These are phyloP conservation scores for Botrylloides violaceus DNA, from an alignment of 23 tunicate genomes.

Conservation along the genomic window DNA sequence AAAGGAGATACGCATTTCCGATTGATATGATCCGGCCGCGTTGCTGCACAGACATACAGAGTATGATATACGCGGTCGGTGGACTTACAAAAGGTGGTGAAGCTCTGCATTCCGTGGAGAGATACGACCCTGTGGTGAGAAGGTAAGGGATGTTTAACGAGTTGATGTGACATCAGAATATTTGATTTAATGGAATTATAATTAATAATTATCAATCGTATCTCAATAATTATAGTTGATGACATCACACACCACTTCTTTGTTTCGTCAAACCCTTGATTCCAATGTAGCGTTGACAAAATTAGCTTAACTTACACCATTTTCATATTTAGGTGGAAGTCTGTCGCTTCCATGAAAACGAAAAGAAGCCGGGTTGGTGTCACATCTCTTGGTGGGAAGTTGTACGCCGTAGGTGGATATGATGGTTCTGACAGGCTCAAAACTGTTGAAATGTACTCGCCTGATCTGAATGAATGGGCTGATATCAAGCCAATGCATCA, in stretches of 20 bases:
- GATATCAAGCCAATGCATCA: conserved; percentile 44
- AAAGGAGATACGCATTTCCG: conserved; percentile 64
- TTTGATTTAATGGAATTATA: no score
- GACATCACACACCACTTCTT: no score
- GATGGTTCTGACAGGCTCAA: conserved; percentile 69
- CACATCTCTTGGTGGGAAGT: conserved; percentile 55
- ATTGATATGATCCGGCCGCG: conserved; percentile 63
- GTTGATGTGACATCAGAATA: no score
- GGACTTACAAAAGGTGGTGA: conserved; percentile 73
- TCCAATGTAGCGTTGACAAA: no score
- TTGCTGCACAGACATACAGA: conserved; percentile 69
- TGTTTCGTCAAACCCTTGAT: no score
- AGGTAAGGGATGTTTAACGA: conserved; percentile 8
- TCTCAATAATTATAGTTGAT: no score
- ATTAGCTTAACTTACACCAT: neutral
- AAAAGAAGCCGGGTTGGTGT: conserved; percentile 90
- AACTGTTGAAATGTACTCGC: conserved; percentile 67
- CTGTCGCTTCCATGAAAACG: conserved; percentile 48
- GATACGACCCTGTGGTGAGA: conserved; percentile 39
- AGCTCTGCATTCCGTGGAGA: conserved; percentile 79
- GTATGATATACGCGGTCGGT: conserved; percentile 79
- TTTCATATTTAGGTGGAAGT: conserved; percentile 40
- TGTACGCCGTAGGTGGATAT: conserved; percentile 89
- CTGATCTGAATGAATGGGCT: conserved; percentile 61
- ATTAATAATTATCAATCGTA: no score